Evolutionary conservation across 2,888 invertebrate genomes (phyloP).

Genomic region (Gryllus longicercus): DNA sequence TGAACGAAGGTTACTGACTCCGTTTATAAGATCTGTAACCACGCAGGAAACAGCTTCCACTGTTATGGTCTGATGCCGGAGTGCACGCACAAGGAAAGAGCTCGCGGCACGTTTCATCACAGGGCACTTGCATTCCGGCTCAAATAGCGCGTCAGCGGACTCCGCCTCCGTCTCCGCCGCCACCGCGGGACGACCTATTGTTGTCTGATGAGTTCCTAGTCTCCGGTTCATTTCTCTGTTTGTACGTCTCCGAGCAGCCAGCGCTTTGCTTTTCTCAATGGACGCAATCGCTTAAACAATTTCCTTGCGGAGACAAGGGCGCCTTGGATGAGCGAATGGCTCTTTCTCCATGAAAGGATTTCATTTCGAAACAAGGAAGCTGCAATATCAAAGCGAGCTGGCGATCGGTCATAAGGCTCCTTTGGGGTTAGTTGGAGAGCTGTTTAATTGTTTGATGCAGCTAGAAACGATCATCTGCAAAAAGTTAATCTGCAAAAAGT

Average conservation of each 20-base stretch:
- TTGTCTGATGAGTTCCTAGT: background rate
- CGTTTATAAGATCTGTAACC: no score
- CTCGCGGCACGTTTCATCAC: background rate
- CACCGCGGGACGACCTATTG: slow-evolving; percentile 2
- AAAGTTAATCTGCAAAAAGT: no score
- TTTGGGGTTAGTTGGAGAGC: no score
- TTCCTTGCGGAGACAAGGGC: background rate
- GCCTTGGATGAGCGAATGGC: background rate
- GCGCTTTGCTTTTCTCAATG: background rate
- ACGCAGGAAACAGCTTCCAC: no score
- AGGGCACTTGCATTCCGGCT: background rate
- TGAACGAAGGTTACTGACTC: no score
- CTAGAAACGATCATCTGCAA: no score
- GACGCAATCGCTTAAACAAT: background rate
- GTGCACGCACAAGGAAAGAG: background rate
- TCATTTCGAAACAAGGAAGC: background rate
- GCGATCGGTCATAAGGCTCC: no score
- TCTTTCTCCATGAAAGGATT: background rate
- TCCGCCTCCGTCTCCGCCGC: background rate
- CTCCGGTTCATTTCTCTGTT: background rate
- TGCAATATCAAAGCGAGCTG: background rate
- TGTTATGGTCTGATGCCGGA: no score
- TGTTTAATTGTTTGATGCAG: no score
- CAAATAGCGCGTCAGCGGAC: background rate
- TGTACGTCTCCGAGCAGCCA: background rate